Conservation (phyloP, 2,113 vertebrate species). For the Saguinus midas region DNA sequence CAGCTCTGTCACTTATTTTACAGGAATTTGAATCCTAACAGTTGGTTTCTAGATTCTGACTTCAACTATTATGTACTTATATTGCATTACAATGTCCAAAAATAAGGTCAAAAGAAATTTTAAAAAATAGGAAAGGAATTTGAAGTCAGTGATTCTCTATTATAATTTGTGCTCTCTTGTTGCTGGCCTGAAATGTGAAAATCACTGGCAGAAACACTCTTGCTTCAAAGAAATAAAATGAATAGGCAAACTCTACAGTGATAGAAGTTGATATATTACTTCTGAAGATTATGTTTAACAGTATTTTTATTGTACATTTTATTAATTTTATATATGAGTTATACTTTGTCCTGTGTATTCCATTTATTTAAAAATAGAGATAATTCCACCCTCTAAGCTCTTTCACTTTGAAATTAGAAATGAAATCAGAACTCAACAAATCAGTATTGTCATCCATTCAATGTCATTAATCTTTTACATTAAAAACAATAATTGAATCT, state of each 20-base stretch:
- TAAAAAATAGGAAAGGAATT: background rate
- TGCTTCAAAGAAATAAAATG: background rate
- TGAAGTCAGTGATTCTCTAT: background rate
- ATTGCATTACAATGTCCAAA: background rate
- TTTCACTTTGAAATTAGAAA: background rate
- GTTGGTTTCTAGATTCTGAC: background rate
- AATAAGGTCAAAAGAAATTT: background rate
- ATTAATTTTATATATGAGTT: background rate
- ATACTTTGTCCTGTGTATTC: background rate
- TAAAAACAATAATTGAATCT: background rate
- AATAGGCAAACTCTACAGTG: background rate
- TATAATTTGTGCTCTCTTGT: background rate
- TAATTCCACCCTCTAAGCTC: background rate
- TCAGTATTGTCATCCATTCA: background rate
- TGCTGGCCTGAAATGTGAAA: background rate
- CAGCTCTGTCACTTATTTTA: no score
- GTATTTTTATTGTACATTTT: background rate
- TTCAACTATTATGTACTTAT: background rate
- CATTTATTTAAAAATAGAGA: background rate
- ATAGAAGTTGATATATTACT: background rate
- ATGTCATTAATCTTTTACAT: background rate
- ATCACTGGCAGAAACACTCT: background rate
- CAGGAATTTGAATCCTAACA: background rate
- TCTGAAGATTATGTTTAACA: background rate
- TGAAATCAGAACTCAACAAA: background rate